Evolutionary conservation across 2,888 invertebrate species (phyloP), one percentile per base, ranked within the genome.

Genomic region (Drosophila basisetae): DNA sequence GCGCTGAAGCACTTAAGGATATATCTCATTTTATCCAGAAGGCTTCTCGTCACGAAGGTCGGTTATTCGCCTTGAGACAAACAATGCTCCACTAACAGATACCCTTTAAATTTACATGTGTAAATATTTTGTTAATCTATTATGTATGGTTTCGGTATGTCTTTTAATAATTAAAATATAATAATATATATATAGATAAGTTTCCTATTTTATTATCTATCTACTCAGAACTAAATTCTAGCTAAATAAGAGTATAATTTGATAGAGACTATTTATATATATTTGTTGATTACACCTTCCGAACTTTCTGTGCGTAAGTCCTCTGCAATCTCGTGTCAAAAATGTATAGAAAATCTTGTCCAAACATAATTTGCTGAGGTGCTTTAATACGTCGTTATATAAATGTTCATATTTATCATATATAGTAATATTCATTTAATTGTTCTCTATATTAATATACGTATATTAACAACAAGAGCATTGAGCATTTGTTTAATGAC

Each of bases 401-500:
- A 7, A 18, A n/a, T 22, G 2, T n/a, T 5, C 2, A 10, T 11
- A 22, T 22, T 7, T 7, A 22, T 5, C 30, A 30, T n/a, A 6
- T 4, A 18, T 28, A 22, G 9, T 16, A 4, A 18, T 39, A 31
- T 58, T 6, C 18, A 11, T 11, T 22, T n/a, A 6, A 30, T 11
- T 41, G 33, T 18, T 13, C 10, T 30, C 13, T 9, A 43, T 53
- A 25, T 16, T 43, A 25, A 10, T 30, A 7, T 30, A 16, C 16
- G 16, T 11, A 66, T 43, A 43, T 63, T 22, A 39, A 28, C 11
- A 30, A 16, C 16, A n/a, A 1, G n/a, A n/a, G 16, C 37, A 43
- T 39, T 54, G 59, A 35, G 54, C 52, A 54, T 60, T 49, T 68
- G 49, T 22, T 63, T 68, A 56, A 64, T 64, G 63, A 47, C 68